Conservation (phyloP, 2,888 invertebrate genomes). For the Stramonita haemastoma region DNA sequence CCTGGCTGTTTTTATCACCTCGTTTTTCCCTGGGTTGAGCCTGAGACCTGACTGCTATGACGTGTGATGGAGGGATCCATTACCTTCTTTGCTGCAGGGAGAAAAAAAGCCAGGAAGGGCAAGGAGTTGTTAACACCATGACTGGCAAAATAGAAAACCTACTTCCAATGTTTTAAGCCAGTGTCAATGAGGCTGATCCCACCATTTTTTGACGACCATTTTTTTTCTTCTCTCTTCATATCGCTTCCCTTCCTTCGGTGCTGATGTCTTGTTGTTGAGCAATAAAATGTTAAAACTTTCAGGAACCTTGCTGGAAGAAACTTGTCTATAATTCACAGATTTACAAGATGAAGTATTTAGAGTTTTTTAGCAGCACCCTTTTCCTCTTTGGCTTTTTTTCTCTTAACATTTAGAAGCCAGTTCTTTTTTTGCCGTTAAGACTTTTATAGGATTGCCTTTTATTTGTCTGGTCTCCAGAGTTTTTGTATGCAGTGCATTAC, state of each 20-base stretch:
- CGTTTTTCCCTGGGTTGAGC: background rate
- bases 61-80: background rate
- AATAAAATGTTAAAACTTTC: background rate
- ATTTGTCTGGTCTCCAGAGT: no score
- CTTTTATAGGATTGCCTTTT: no score
- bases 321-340: no score
- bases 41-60: background rate
- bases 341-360: no score
- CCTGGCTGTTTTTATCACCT: background rate
- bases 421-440: no score
- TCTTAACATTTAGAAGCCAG: no score
- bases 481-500: no score
- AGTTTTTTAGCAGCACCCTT: no score
- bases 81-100: conserved; percentile 6
- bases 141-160: background rate
- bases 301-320: no score
- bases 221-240: background rate
- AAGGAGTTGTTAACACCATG: background rate
- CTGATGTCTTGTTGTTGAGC: background rate
- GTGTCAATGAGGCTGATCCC: background rate
- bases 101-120: background rate
- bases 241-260: background rate
- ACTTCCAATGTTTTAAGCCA: conserved; percentile 22
- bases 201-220: background rate
- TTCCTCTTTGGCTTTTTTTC: no score